Conservation (phyloP, 2,113 vertebrate species). For the Varanus salvator region DNA sequence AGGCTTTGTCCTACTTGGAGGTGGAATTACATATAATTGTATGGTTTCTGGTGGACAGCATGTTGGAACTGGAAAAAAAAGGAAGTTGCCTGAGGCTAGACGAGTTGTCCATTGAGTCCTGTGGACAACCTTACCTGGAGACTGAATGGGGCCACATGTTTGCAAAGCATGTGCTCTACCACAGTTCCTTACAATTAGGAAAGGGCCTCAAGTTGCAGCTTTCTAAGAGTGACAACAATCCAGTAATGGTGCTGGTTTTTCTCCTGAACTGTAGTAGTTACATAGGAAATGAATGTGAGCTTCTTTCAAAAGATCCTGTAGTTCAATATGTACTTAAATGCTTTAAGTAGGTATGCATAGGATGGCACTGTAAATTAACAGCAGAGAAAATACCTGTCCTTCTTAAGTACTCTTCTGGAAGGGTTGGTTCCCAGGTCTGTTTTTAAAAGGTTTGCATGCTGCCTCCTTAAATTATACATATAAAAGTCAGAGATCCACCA, state of each 20-base stretch:
- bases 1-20: background rate
- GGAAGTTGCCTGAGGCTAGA: no score
- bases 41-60: background rate
- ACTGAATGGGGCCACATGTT: no score
- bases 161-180: no score
- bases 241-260: no score
- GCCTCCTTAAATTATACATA: background rate
- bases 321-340: no score
- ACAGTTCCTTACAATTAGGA: no score
- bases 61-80: background rate
- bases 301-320: no score
- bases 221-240: background rate
- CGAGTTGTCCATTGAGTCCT: no score
- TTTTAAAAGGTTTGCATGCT: background rate
- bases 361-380: no score
- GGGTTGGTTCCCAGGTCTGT: background rate
- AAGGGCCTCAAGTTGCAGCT: background rate
- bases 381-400: no score
- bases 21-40: background rate
- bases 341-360: no score
- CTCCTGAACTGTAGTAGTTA: background rate
- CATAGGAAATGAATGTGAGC: background rate
- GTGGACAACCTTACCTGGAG: no score
- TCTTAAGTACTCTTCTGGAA: background rate
- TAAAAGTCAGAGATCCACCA: background rate